Conservation (phyloP, 2,797 vertebrate genomes). For the Sebastes itinus region DNA sequence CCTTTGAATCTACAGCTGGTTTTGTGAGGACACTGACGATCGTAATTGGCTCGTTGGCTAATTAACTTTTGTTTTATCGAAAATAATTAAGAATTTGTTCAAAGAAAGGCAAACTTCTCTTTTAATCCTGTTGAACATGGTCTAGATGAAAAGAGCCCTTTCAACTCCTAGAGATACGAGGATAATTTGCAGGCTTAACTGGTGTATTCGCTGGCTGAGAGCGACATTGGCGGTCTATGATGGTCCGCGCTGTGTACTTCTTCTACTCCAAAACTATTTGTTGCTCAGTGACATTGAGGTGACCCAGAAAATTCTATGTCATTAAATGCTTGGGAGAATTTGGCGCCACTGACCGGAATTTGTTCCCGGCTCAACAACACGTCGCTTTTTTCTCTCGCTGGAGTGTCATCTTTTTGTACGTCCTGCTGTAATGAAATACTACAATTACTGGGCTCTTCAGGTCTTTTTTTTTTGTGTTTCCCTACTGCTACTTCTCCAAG, state of each 20-base stretch:
- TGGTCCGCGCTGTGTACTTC: constrained; percentile 19
- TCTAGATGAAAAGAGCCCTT: constrained; percentile 44
- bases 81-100: constrained; percentile 51
- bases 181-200: constrained; percentile 50
- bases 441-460: constrained; percentile 33
- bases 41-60: constrained; percentile 31
- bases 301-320: constrained; percentile 70
- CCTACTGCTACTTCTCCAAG: background rate
- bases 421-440: constrained; percentile 48
- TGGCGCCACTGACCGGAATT: constrained; percentile 14
- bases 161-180: constrained; percentile 22
- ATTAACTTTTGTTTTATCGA: constrained; percentile 50
- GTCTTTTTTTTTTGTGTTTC: constrained; percentile 13
- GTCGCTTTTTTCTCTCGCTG: constrained; percentile 4
- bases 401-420: constrained; percentile 28
- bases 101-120: constrained; percentile 38
- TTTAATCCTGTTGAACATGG: constrained; percentile 44
- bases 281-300: constrained; percentile 62
- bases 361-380: constrained; percentile 31
- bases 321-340: constrained; percentile 61
- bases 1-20: background rate
- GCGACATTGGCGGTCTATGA: constrained; percentile 7
- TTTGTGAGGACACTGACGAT: background rate
- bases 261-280: constrained; percentile 42
- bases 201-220: constrained; percentile 26